phyloP scores from a whole-genome alignment of 2,797 vertebrate genomes.

The Sebastes trivittatus region DNA sequence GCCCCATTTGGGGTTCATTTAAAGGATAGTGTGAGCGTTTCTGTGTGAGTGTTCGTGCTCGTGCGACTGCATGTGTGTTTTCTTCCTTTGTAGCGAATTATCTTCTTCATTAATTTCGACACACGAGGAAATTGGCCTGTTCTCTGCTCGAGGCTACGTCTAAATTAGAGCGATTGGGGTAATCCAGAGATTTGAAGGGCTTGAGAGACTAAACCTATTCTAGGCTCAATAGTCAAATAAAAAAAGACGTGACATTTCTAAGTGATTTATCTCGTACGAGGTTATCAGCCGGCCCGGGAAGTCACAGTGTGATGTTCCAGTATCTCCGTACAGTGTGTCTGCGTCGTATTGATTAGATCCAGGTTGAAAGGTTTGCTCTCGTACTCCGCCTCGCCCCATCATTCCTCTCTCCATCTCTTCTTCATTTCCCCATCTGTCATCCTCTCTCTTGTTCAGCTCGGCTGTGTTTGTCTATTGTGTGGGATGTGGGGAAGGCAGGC shows the following conservation, averaged over 20 bases:
- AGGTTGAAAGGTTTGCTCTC: not conserved
- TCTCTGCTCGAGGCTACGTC: constrained; percentile 71
- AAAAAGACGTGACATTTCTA: constrained; percentile 40
- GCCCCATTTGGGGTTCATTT: constrained; percentile 60
- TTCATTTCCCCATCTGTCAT: constrained; percentile 6
- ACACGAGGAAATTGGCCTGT: constrained; percentile 71
- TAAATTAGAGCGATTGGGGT: constrained; percentile 72
- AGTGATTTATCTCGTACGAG: constrained; percentile 50
- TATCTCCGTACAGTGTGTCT: not conserved
- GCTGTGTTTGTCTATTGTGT: constrained; percentile 17
- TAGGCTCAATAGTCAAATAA: constrained; percentile 32
- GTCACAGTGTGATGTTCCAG: constrained; percentile 12
- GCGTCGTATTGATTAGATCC: constrained; percentile 1
- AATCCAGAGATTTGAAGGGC: constrained; percentile 72
- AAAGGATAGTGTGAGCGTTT: constrained; percentile 47
- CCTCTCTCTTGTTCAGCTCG: constrained; percentile 7
- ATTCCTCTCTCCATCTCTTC: not conserved
- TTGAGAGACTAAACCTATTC: constrained; percentile 57
- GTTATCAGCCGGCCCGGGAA: constrained; percentile 47
- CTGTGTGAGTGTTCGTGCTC: not conserved
- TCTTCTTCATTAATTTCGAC: constrained; percentile 81
- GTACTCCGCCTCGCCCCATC: not conserved
- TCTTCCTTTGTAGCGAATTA: constrained; percentile 70
- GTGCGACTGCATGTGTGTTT: constrained; percentile 27
- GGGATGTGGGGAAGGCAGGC: not conserved